Evolutionary conservation across 2,113 vertebrate genomes (phyloP), one percentile per base, ranked within the genome.

Genomic region (Pseudois nayaur): DNA sequence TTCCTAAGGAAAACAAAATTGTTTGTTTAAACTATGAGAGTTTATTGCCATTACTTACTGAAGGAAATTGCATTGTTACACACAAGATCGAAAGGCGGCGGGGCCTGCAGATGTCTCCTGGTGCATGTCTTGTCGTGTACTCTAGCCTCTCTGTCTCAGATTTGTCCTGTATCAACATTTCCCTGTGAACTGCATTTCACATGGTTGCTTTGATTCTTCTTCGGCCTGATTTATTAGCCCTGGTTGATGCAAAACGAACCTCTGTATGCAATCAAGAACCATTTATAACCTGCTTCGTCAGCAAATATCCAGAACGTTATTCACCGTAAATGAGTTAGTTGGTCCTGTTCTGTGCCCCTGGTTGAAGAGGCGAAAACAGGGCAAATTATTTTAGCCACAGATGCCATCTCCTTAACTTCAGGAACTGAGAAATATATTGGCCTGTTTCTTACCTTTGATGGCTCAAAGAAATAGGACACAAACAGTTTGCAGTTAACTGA

Each of bases 361-460:
- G 92, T 96, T 97, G 97, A 88, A 57, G 87, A 29, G 16, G 57
- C 84, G 81, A 82, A 97, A 97, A 29, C 45, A 81, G 87, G 86
- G 64, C 31, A 71, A 95, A 67, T 91, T 92, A 48, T 95, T 96
- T 31, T 98, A 89, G 57, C 97, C 95, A 71, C 29, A 36, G 67
- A 60, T 57, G 50, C 3, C 83, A 87, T 89, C 89, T 98, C 93
- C 93, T 95, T 96, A 79, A 76, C 57, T 55, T 67, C 5, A 67
- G 79, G 48, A 87, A 93, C 95, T 92, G 86, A 94, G 71, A 98
- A 96, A 64, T 29, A 40, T 8, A 87, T 76, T 89, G 90, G 36
- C 91, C 71, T 85, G n/a, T 67, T 94, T 97, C 93, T 97, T 97
- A 74, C 60, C 40, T 88, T 96, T 97, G 96, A 82, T 94, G 59